Evolutionary conservation across 2,888 invertebrate genomes (phyloP).

Genomic region (Parthenolecanium corni): DNA sequence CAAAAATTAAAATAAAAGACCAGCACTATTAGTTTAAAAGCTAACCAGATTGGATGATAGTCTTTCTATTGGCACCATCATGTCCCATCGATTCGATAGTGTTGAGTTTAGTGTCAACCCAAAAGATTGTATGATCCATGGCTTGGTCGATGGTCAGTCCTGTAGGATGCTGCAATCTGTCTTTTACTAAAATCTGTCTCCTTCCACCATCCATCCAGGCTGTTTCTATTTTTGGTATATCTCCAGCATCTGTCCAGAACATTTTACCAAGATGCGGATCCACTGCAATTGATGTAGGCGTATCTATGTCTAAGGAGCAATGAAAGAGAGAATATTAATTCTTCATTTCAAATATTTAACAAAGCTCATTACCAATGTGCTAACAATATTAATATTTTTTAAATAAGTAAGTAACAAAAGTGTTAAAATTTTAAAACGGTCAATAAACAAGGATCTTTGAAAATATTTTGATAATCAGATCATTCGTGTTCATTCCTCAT

Average conservation of each 20-base stretch:
- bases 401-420: no score
- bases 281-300: conserved; percentile 77
- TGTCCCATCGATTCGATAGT: conserved; percentile 73
- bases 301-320: conserved; percentile 52
- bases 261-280: conserved; percentile 76
- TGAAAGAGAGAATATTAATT: background rate
- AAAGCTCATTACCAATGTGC: background rate
- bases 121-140: conserved; percentile 81
- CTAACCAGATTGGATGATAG: conserved; percentile 53
- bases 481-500: no score
- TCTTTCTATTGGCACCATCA: conserved; percentile 65
- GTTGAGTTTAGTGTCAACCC: conserved; percentile 89
- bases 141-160: conserved; percentile 82
- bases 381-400: background rate
- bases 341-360: background rate
- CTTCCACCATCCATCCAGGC: conserved; percentile 96
- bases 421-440: no score
- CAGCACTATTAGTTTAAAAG: no score
- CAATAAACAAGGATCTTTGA: no score
- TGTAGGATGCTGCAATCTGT: conserved; percentile 72
- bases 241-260: conserved; percentile 90
- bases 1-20: no score
- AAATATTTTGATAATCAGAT: no score
- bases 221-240: conserved; percentile 81
- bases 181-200: conserved; percentile 65